Base-by-base conservation (phyloP, 2,797 vertebrate genomes). In the Gambusia yucatana region DNA sequence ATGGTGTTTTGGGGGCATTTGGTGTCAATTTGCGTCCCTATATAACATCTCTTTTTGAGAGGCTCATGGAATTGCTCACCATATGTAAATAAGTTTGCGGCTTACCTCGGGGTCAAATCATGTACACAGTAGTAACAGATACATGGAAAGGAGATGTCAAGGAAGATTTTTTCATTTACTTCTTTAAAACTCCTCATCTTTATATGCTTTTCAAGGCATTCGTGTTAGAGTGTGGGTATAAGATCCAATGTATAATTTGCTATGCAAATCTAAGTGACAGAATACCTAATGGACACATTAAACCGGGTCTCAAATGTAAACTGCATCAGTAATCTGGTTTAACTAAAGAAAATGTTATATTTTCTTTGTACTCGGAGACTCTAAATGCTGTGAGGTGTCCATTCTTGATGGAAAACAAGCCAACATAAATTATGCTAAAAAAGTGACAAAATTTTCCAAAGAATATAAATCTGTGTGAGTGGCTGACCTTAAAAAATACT, bases 211-310 rank as follows among this genome's bases (percentile, higher is more conserved):
- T 43, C 10, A 43, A 25, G 36, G 65, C 10, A 69, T 11, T n/a
- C 10, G 2, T 69, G 8, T 36, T n/a, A 69, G 22, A 43, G 65
- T n/a, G 22, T 69, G 39, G 25, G 52, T 17, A 33, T 82, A 86
- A 91, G 81, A 87, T 76, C 76, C 90, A 87, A 79, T 77, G 83
- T 73, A 8, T 59, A 72, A 90, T 91, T 93, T 92, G 85, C 90
- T 89, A 84, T 90, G 86, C 50, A 84, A 84, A 82, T 92, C 84
- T 83, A 88, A 80, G 79, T 78, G 82, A 85, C 78, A 67, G 72
- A 69, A 81, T 20, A 84, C 79, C 85, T 83, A 57, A 46, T 78
- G 86, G 80, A 77, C 80, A 73, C 69, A 39, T 71, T 57, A 47
- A 75, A 77, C 80, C 69, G 69, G 65, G 69, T 78, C 22, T 17